Evolutionary conservation across 2,113 vertebrate genomes (phyloP).

Genomic region (Embiotoca jacksoni): DNA sequence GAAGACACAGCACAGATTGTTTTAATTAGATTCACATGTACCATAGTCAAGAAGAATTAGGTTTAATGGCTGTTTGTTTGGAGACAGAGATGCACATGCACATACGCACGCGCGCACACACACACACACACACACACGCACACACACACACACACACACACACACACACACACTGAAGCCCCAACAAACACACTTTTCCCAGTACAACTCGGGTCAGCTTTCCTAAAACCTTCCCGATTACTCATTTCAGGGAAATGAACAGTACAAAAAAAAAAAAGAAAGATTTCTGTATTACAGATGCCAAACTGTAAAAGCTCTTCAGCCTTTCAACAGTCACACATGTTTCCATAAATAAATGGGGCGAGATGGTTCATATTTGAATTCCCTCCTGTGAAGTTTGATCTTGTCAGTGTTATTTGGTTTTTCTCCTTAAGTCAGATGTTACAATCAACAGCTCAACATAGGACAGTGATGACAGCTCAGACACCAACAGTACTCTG

Average conservation of each 20-base stretch:
- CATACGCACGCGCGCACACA: constrained; percentile 25
- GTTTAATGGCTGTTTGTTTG: constrained; percentile 58
- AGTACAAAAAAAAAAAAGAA: neutral
- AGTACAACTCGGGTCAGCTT: constrained; percentile 26
- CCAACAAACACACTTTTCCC: constrained; percentile 33
- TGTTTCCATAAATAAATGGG: neutral
- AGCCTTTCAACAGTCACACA: neutral
- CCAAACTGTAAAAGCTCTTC: neutral
- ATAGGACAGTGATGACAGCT: constrained; percentile 41
- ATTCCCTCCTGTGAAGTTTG: constrained; percentile 1
- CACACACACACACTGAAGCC: neutral
- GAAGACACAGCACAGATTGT: constrained; percentile 34
- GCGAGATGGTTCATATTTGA: too few species aligned
- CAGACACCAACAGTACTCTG: constrained; percentile 23
- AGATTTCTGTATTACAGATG: neutral
- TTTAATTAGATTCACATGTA: constrained; percentile 56
- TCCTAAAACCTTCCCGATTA: constrained; percentile 23
- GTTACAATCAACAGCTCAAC: constrained; percentile 30
- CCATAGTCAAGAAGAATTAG: constrained; percentile 23
- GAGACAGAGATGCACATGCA: constrained; percentile 1
- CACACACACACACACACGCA: constrained; percentile 21
- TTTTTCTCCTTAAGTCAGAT: constrained; percentile 17
- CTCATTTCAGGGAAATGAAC: constrained; percentile 34
- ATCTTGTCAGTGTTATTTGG: neutral
- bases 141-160: constrained; percentile 28